Evolutionary conservation across 2,113 vertebrate species (phyloP).

Genomic region (Larimichthys polyactis): DNA sequence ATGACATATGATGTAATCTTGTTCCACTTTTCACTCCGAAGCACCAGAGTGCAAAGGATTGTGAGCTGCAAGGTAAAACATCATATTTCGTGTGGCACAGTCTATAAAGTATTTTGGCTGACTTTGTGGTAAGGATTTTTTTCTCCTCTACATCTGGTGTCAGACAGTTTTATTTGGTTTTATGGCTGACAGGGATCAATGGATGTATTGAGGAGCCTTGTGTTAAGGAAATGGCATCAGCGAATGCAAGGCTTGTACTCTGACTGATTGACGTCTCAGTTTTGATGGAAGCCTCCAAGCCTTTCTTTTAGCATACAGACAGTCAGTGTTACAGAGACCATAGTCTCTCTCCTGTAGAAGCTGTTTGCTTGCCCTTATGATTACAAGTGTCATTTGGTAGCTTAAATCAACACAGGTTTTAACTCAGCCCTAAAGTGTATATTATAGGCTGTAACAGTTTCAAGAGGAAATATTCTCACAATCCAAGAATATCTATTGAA

Average conservation of each 20-base stretch:
- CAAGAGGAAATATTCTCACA: constrained; percentile 37
- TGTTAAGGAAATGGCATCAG: constrained; percentile 60
- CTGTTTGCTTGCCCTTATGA: constrained; percentile 31
- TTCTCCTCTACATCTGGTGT: constrained; percentile 66
- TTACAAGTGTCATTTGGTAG: constrained; percentile 61
- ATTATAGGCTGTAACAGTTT: constrained; percentile 42
- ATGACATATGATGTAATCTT: constrained; percentile 78
- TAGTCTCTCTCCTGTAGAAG: constrained; percentile 13
- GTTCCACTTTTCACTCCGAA: constrained; percentile 68
- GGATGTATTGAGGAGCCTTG: constrained; percentile 62
- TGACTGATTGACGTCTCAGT: constrained; percentile 48
- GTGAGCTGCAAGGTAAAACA: constrained; percentile 66
- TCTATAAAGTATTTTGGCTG: constrained; percentile 70
- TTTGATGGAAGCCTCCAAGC: constrained; percentile 30
- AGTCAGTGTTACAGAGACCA: neutral
- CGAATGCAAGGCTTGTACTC: constrained; percentile 28
- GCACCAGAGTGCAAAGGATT: constrained; percentile 54
- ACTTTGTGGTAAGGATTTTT: constrained; percentile 51
- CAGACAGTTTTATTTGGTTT: constrained; percentile 75
- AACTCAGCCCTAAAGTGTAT: constrained; percentile 35
- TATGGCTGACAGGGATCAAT: constrained; percentile 70
- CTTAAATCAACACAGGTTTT: constrained; percentile 64
- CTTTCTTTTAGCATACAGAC: constrained; percentile 1
- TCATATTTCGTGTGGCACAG: constrained; percentile 67
- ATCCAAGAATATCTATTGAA: constrained; percentile 55